Evolutionary conservation across 2,797 vertebrate species (phyloP).

Genomic region (Clarias platycephalus): DNA sequence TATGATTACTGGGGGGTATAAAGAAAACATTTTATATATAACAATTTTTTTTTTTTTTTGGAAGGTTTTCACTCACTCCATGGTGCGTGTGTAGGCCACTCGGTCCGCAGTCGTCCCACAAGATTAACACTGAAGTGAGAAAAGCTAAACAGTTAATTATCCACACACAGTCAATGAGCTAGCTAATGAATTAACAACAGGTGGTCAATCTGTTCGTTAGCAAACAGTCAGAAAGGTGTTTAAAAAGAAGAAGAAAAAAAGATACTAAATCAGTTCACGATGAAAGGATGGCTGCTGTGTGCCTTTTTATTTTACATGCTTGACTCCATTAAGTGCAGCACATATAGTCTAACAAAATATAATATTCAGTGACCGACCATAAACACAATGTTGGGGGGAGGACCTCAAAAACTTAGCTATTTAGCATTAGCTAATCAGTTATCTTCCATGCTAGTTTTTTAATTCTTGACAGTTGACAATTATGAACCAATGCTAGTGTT

Average conservation of each 20-base stretch:
- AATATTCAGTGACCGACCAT: background rate
- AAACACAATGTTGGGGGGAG: background rate
- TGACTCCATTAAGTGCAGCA: background rate
- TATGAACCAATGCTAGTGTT: background rate
- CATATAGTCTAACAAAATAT: background rate
- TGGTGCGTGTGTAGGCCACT: constrained; percentile 3
- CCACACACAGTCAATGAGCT: background rate
- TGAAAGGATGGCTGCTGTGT: background rate
- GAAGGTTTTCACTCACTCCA: constrained; percentile 58
- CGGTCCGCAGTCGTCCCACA: constrained; percentile 56
- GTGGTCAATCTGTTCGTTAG: background rate
- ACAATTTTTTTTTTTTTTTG: background rate
- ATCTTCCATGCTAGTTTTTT: background rate
- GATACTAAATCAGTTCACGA: no score
- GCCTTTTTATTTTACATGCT: background rate
- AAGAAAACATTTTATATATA: background rate
- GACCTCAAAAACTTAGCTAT: no score
- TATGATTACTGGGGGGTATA: no score
- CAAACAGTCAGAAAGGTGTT: background rate
- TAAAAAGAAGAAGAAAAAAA: background rate
- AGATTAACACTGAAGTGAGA: constrained; percentile 76
- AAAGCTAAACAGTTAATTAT: constrained; percentile 58
- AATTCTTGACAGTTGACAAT: background rate
- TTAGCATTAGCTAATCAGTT: background rate
- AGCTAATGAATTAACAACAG: background rate